Evolutionary conservation across 1,140 invertebrate species (phyloP).

Genomic region (Caenorhabditis inopinata): DNA sequence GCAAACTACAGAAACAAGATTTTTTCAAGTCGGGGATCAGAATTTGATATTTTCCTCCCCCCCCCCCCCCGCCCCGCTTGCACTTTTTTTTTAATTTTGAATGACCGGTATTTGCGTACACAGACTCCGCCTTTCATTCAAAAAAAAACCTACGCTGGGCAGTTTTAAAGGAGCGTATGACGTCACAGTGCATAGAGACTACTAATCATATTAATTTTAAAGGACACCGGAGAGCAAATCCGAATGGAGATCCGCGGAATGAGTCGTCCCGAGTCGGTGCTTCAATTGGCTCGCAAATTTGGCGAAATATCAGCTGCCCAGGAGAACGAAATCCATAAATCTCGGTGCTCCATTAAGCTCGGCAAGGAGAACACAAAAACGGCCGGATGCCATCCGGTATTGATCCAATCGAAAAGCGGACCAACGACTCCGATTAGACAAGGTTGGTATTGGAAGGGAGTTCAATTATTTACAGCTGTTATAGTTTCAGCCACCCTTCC

Average conservation of each 20-base stretch:
- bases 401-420: not conserved
- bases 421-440: constrained; percentile 2
- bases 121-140: too few species aligned
- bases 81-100: too few species aligned
- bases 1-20: too few species aligned
- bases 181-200: too few species aligned
- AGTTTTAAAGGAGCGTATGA: too few species aligned
- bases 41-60: too few species aligned
- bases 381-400: not conserved
- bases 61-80: too few species aligned
- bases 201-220: too few species aligned
- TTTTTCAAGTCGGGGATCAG: too few species aligned
- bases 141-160: too few species aligned
- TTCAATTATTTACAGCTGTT: not conserved
- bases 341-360: not conserved
- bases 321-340: constrained; percentile 35
- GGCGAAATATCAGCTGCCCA: constrained; percentile 42
- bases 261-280: constrained; percentile 44
- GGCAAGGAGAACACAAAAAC: constrained; percentile 37
- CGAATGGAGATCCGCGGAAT: constrained; percentile 43
- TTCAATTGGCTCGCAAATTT: constrained; percentile 44
- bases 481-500: not conserved
- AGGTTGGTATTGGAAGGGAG: not conserved
- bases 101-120: too few species aligned
- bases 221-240: constrained; percentile 42